Evolutionary conservation across 2,888 invertebrate species (phyloP).

Genomic region (Mactromeris polynyma): DNA sequence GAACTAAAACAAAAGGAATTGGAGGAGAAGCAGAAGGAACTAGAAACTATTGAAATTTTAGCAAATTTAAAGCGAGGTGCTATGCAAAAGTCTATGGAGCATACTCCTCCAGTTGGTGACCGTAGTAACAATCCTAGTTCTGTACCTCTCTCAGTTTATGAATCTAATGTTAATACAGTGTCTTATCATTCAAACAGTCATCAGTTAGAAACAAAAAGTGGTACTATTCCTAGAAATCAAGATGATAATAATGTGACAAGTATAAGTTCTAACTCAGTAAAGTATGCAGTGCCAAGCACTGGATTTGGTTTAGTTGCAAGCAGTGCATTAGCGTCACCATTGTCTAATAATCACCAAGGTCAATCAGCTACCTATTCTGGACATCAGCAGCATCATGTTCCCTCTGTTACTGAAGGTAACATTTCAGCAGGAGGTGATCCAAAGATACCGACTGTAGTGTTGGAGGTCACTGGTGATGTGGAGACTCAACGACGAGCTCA

Average conservation of each 20-base stretch:
- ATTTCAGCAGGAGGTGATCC: background rate
- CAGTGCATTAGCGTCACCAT: background rate
- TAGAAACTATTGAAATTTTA: slow-evolving; percentile 69
- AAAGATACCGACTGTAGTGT: slow-evolving; percentile 61
- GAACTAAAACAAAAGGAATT: slow-evolving; percentile 54
- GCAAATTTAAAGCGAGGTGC: slow-evolving; percentile 60
- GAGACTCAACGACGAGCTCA: slow-evolving; percentile 39
- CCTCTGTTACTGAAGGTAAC: slow-evolving; percentile 16
- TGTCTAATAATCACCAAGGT: background rate
- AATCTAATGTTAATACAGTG: background rate
- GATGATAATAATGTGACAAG: background rate
- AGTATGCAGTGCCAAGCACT: background rate
- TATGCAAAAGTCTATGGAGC: slow-evolving; percentile 31
- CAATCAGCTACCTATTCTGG: background rate
- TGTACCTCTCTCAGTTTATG: background rate
- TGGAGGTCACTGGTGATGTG: slow-evolving; percentile 52
- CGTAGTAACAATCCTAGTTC: background rate
- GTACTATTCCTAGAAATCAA: background rate
- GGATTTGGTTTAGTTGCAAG: background rate
- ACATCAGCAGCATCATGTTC: background rate
- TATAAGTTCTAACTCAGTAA: background rate
- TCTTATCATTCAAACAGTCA: background rate
- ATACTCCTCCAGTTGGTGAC: background rate
- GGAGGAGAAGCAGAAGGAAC: slow-evolving; percentile 66
- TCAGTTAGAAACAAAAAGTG: background rate